These are phyloP conservation scores for Cryptotermes secundus DNA, from an alignment of 1,140 invertebrate species.

Conservation along the genomic window DNA sequence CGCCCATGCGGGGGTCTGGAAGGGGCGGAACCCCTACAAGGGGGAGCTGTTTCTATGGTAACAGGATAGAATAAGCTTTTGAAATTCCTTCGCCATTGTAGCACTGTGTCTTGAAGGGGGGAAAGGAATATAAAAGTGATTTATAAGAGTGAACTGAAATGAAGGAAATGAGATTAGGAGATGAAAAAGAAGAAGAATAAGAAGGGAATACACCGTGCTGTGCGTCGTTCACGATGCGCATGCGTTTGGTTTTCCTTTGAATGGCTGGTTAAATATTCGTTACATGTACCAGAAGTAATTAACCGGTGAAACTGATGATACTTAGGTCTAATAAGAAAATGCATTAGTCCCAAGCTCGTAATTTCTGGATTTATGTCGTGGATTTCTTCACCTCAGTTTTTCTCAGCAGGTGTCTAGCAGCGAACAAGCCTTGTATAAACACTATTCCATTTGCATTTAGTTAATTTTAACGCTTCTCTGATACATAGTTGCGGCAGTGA, in stretches of 20 bases:
- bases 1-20: conserved; percentile 24
- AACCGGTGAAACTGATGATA: background rate
- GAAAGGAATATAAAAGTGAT: conserved; percentile 28
- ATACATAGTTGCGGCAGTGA: too few species aligned
- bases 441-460: background rate
- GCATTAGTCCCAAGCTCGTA: background rate
- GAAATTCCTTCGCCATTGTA: conserved; percentile 29
- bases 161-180: conserved; percentile 24
- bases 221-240: background rate
- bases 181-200: background rate
- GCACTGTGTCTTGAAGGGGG: background rate
- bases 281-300: background rate
- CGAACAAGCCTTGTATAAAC: background rate
- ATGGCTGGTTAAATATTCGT: background rate
- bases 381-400: background rate
- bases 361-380: background rate
- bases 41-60: conserved; percentile 18
- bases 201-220: background rate
- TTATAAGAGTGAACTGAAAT: conserved; percentile 26
- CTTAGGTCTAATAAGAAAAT: background rate
- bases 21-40: conserved; percentile 23
- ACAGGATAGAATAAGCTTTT: conserved; percentile 29
- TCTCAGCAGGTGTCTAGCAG: background rate
- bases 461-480: too few species aligned
- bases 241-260: background rate